Conservation (phyloP, 2,113 vertebrate genomes). For the Chamaea fasciata region DNA sequence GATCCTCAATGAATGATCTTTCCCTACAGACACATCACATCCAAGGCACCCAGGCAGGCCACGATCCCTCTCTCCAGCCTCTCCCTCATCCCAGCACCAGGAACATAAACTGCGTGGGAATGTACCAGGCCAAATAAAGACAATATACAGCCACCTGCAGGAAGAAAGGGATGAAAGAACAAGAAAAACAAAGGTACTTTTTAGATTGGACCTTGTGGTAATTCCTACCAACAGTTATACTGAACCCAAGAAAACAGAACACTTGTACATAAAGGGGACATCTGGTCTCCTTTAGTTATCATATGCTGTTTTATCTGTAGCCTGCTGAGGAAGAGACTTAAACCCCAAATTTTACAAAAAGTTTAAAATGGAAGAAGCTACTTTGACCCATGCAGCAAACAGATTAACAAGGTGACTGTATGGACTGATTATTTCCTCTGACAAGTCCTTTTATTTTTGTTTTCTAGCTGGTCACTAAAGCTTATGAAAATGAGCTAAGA, state of each 20-base stretch:
- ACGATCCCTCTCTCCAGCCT: constrained; percentile 79
- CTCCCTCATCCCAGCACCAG: constrained; percentile 27
- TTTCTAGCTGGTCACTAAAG: constrained; percentile 70
- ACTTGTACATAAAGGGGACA: neutral
- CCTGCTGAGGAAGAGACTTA: neutral
- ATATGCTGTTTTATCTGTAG: neutral
- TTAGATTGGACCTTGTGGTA: neutral
- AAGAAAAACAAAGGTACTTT: constrained; percentile 64
- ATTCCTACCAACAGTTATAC: neutral
- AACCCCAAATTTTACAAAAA: neutral
- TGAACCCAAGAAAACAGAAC: neutral
- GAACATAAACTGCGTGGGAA: constrained; percentile 32
- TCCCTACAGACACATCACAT: constrained; percentile 28
- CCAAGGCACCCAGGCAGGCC: constrained; percentile 45
- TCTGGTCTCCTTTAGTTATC: neutral
- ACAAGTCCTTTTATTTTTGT: neutral
- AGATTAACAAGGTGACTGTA: neutral
- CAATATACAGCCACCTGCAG: constrained; percentile 22
- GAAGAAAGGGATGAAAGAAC: constrained; percentile 54
- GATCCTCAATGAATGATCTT: neutral
- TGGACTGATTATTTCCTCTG: neutral
- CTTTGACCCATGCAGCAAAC: neutral
- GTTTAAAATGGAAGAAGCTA: neutral
- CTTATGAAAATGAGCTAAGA: constrained; percentile 80
- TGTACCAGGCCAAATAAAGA: constrained; percentile 13